Percentiles rank a stretch among this genome's conserved stretches.
Conservation (phyloP, 1,140 invertebrate genomes). For the Tetramorium alpestre region DNA sequence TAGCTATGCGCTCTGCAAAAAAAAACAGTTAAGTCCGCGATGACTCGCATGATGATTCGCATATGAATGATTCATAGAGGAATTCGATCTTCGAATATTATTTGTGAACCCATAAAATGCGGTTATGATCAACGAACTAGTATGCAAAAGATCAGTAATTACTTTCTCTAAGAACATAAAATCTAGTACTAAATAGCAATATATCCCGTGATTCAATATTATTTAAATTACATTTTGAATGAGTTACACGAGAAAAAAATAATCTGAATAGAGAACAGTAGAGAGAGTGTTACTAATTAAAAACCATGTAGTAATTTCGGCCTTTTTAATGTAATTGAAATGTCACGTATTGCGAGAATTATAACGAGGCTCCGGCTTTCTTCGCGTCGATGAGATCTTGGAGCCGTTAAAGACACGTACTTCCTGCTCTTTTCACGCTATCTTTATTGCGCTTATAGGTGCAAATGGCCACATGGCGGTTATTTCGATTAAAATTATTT, state of each 20-base stretch:
- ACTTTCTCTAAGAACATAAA: not conserved
- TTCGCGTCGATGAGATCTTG: not conserved
- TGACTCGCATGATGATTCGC: not conserved
- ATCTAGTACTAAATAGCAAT: not conserved
- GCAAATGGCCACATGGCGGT: not conserved
- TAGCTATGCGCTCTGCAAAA: not conserved
- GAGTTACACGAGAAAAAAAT: not conserved
- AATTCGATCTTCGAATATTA: not conserved
- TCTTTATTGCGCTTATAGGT: not conserved
- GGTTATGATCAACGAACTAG: not conserved
- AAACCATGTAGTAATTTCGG: not conserved
- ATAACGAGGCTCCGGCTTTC: conserved; percentile 15
- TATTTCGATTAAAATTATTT: conserved; percentile 33
- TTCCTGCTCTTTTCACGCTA: not conserved
- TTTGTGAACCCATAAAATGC: not conserved
- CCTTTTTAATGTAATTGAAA: conserved; percentile 25
- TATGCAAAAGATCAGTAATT: conserved; percentile 1
- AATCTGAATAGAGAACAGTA: not conserved
- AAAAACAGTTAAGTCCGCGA: conserved; percentile 57
- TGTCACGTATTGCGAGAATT: conserved; percentile 4
- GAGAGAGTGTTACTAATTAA: conserved; percentile 27
- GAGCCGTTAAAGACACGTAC: not conserved
- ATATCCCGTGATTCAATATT: not conserved
- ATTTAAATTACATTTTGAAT: not conserved
- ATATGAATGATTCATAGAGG: conserved; percentile 1